These are phyloP conservation scores for Paedocypris micromegethes DNA, from an alignment of 2,797 vertebrate species.

Conservation along the genomic window DNA sequence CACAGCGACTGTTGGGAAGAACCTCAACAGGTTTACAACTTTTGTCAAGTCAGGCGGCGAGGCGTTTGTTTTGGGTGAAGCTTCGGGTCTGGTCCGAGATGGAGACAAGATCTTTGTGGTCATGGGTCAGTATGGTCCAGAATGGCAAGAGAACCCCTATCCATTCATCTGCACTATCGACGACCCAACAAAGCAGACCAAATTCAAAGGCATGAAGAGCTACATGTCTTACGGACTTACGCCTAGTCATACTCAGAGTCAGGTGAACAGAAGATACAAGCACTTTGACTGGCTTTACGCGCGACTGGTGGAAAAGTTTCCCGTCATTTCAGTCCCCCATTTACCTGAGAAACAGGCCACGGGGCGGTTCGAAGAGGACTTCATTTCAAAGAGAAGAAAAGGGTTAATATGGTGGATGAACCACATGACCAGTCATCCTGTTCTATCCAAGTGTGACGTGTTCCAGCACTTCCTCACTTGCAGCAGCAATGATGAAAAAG, in stretches of 20 bases:
- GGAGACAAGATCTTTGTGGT: constrained; percentile 85
- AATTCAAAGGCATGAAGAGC: constrained; percentile 99
- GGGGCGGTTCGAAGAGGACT: constrained; percentile 95
- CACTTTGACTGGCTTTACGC: constrained; percentile 97
- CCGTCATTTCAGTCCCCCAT: constrained; percentile 91
- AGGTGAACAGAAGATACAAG: constrained; percentile 91
- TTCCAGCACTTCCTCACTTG: constrained; percentile 96
- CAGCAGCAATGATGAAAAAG: constrained; percentile 79
- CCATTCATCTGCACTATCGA: constrained; percentile 89
- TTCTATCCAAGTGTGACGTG: constrained; percentile 86
- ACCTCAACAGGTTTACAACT: constrained; percentile 93
- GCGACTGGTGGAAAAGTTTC: constrained; percentile 89
- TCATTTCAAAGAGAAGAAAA: constrained; percentile 91
- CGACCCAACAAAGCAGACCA: constrained; percentile 96
- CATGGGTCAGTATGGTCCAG: constrained; percentile 79
- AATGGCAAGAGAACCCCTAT: constrained; percentile 90
- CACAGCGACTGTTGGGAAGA: constrained; percentile 84
- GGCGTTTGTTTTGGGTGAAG: constrained; percentile 91
- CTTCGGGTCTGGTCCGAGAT: constrained; percentile 81
- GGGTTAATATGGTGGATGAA: constrained; percentile 98
- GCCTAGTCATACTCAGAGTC: constrained; percentile 80
- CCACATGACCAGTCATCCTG: constrained; percentile 94
- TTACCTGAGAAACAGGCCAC: constrained; percentile 96
- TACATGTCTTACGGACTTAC: constrained; percentile 96
- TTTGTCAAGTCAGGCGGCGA: constrained; percentile 93